Conservation (phyloP, 2,888 invertebrate species). For the Listrodromus nycthemerus region DNA sequence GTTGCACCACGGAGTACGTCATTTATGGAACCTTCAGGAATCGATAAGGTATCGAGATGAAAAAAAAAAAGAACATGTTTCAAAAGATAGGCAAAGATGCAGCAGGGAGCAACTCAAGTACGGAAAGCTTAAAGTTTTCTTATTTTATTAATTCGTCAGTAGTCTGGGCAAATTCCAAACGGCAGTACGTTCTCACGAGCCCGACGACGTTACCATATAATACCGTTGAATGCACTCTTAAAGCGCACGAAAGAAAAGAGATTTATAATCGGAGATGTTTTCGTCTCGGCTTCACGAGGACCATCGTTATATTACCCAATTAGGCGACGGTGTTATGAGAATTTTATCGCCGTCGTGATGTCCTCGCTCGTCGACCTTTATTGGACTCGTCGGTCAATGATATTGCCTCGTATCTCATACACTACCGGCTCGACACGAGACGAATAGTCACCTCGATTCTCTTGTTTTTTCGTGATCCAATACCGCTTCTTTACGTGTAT, state of each 20-base stretch:
- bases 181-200: conserved; percentile 9
- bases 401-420: conserved; percentile 26
- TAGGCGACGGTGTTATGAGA: conserved; percentile 34
- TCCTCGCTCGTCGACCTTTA: conserved; percentile 17
- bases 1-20: too few species aligned
- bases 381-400: conserved; percentile 39
- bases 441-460: neutral
- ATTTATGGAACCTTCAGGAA: neutral
- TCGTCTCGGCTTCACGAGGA: conserved; percentile 36
- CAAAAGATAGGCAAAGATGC: too few species aligned
- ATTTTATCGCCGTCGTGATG: conserved; percentile 46
- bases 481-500: neutral
- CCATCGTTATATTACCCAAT: conserved; percentile 54
- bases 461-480: neutral
- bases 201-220: conserved; percentile 1
- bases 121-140: neutral
- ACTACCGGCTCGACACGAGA: conserved; percentile 4
- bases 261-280: conserved; percentile 4
- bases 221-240: conserved; percentile 30
- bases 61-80: too few species aligned
- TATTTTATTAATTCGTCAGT: neutral
- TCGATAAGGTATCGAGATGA: too few species aligned
- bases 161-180: neutral
- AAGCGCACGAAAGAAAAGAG: conserved; percentile 6
- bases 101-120: neutral